phyloP scores from a whole-genome alignment of 2,888 invertebrate species.

The Limnephilus lunatus region DNA sequence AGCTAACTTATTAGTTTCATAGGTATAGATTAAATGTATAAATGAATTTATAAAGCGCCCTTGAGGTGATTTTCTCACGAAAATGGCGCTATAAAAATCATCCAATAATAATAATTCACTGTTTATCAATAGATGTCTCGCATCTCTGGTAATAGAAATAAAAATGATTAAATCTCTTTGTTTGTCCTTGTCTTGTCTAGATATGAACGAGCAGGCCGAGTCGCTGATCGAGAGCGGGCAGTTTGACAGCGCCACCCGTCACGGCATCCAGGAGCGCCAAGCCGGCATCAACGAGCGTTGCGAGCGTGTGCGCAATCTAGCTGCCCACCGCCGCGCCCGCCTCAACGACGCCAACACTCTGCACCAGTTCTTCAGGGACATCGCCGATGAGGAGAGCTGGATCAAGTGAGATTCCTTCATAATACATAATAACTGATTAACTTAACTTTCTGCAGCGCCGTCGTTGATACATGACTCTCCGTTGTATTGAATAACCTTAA shows the following conservation, averaged over 20 bases:
- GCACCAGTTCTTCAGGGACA: conserved; percentile 99
- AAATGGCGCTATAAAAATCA: too few relatives aligned
- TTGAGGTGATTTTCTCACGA: too few relatives aligned
- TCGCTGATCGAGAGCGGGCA: conserved; percentile 97
- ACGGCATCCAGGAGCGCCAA: conserved; percentile 96
- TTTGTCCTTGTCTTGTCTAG: conserved; percentile 70
- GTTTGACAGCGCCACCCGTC: conserved; percentile 96
- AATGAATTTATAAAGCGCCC: too few relatives aligned
- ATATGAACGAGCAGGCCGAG: conserved; percentile 97
- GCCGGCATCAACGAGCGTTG: conserved; percentile 98
- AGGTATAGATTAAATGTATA: too few relatives aligned
- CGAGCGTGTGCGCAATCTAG: conserved; percentile 93
- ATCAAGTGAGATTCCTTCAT: conserved; percentile 83
- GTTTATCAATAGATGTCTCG: too few relatives aligned
- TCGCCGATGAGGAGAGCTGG: conserved; percentile 99
- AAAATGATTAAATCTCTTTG: too few relatives aligned
- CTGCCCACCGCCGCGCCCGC: conserved; percentile 93
- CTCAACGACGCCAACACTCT: conserved; percentile 97
- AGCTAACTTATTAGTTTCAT: too few relatives aligned
- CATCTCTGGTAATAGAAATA: too few relatives aligned
- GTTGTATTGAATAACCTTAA: not conserved
- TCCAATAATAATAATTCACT: too few relatives aligned
- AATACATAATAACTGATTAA: too few relatives aligned
- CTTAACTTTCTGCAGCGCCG: too few relatives aligned
- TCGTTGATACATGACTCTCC: not conserved